These are phyloP conservation scores for Eudasyphora cyanicolor DNA, from an alignment of 2,888 invertebrate genomes.

Conservation along the genomic window DNA sequence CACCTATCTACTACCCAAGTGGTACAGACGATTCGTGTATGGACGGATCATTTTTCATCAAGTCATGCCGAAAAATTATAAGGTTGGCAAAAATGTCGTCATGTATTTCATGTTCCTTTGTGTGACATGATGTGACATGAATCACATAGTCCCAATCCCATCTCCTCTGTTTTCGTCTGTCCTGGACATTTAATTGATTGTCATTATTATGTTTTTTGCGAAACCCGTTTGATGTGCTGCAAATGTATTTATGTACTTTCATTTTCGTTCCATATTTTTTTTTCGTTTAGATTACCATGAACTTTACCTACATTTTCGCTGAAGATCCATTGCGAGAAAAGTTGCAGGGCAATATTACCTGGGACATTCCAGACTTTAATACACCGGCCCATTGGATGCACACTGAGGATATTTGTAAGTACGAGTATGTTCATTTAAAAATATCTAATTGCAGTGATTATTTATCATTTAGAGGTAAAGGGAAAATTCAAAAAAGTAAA, in stretches of 20 bases:
- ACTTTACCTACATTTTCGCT: conserved; percentile 92
- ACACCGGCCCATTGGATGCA: conserved; percentile 93
- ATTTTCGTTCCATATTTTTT: conserved; percentile 17
- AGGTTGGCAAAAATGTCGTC: neutral
- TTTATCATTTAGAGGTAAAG: too few relatives aligned
- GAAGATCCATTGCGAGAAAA: conserved; percentile 91
- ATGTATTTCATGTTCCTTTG: neutral
- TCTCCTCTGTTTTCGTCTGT: neutral
- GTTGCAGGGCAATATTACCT: conserved; percentile 91
- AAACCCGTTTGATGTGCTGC: neutral
- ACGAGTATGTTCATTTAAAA: too few relatives aligned
- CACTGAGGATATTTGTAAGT: conserved; percentile 90
- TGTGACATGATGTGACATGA: neutral
- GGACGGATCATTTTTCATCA: neutral
- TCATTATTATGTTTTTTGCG: neutral
- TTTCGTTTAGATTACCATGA: conserved; percentile 89
- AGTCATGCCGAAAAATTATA: neutral
- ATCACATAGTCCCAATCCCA: too few relatives aligned
- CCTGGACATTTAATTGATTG: neutral
- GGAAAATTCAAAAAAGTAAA: too few relatives aligned
- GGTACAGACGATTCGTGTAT: too few relatives aligned
- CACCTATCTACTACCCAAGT: too few relatives aligned
- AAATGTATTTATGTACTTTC: neutral
- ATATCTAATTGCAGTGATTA: too few relatives aligned
- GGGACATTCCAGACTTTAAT: conserved; percentile 87